Evolutionary conservation across 2,113 vertebrate species (phyloP), one percentile per base, ranked within the genome.

Genomic region (Psilopsiagon aymara): DNA sequence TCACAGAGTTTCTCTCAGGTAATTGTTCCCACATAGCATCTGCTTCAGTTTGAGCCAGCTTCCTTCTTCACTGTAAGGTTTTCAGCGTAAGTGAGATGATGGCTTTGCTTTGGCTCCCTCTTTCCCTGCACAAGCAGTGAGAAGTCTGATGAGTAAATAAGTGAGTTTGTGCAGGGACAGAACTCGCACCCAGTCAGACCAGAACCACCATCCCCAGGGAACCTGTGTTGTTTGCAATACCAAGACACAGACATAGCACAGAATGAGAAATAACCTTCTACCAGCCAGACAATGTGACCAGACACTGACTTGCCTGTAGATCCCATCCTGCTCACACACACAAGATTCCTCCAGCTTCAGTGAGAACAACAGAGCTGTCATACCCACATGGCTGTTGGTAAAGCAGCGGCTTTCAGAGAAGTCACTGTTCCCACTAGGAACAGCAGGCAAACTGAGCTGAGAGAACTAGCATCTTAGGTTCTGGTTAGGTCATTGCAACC

Each of bases 1-100:
- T 96, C 92, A 76, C 93, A 43, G 82, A 84, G 59, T 89, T 96
- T 79, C 90, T 94, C 95, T 96, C 96, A 96, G 95, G 97, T 97
- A 97, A 96, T 96, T 97, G 96, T 95, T 97, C 95, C 94, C 95
- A 94, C 93, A 97, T 69, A 95, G 95, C 94, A 97, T 96, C 94
- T 95, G 96, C 94, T 94, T 94, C 85, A 92, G 23, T 87, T 85
- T 46, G 87, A 96, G 86, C 53, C 90, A 89, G 90, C 51, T 94
- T 94, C 91, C 88, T 92, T 78, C 94, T 86, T 93, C 84, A 37
- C 90, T n/a, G 2, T 17, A 6, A 71, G 43, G 31, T 75, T 96
- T 95, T 92, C 81, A 94, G 85, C 76, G 43, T 14, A 6, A 64
- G 37, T 0, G 10, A 95, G 82, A 43, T 35, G 74, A 92, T n/a